phyloP scores from a whole-genome alignment of 1,140 invertebrate genomes.

The Muscidifurax raptorellus region DNA sequence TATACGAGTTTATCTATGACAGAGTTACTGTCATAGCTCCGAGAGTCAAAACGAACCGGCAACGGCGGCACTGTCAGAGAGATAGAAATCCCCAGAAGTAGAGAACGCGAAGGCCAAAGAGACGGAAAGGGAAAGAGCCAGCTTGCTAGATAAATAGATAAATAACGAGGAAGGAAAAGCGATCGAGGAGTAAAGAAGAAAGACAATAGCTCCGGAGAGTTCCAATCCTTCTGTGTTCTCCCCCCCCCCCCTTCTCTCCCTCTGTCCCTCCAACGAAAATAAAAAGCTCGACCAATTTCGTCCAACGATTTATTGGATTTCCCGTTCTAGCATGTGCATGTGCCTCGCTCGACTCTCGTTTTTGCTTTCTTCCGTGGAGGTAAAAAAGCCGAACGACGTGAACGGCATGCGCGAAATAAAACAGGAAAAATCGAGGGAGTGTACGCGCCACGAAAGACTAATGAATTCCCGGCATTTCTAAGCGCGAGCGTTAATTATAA shows the following conservation, averaged over 20 bases:
- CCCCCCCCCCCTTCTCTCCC: neutral
- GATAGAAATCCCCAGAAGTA: neutral
- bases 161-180: conserved; percentile 29
- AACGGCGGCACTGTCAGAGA: neutral
- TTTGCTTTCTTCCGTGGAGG: conserved; percentile 21
- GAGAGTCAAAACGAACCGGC: neutral
- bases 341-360: conserved; percentile 2
- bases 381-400: conserved; percentile 2
- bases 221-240: neutral
- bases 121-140: neutral
- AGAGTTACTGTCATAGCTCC: neutral
- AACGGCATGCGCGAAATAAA: conserved; percentile 16
- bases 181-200: conserved; percentile 1
- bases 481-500: conserved; percentile 31
- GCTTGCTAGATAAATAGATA: conserved; percentile 39
- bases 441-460: conserved; percentile 30
- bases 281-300: conserved; percentile 41
- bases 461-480: conserved; percentile 33
- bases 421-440: neutral
- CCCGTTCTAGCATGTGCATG: neutral
- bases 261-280: neutral
- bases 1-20: too few species aligned
- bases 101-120: neutral
- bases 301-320: conserved; percentile 52
- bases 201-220: neutral